phyloP scores from a whole-genome alignment of 2,888 invertebrate species.

The Spodoptera picta region DNA sequence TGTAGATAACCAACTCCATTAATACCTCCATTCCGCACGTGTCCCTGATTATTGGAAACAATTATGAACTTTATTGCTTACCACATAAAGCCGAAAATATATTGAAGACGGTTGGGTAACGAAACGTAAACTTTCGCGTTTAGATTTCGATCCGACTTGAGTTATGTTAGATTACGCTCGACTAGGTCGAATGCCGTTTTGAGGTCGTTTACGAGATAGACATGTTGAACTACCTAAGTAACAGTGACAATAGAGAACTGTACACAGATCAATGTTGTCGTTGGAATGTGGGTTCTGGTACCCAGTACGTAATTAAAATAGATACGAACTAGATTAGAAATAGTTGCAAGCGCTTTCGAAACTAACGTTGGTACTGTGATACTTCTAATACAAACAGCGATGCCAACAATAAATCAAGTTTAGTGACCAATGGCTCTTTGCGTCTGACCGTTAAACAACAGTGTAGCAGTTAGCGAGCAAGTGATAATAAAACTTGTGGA shows the following conservation, averaged over 20 bases:
- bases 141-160: slow-evolving; percentile 81
- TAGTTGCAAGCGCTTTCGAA: slow-evolving; percentile 77
- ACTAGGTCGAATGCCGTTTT: slow-evolving; percentile 88
- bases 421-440: slow-evolving; percentile 67
- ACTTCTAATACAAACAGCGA: slow-evolving; percentile 54
- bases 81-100: slow-evolving; percentile 59
- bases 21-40: slow-evolving; percentile 88
- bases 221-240: slow-evolving; percentile 68
- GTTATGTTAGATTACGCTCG: slow-evolving; percentile 85
- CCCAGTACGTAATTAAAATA: slow-evolving; percentile 76
- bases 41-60: slow-evolving; percentile 68
- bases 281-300: slow-evolving; percentile 66
- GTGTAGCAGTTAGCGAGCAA: slow-evolving; percentile 59
- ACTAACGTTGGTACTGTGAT: slow-evolving; percentile 60
- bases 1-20: slow-evolving; percentile 81
- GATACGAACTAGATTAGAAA: slow-evolving; percentile 78
- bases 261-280: slow-evolving; percentile 68
- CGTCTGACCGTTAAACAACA: slow-evolving; percentile 38
- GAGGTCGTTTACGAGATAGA: slow-evolving; percentile 85
- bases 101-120: slow-evolving; percentile 59
- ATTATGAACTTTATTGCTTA: slow-evolving; percentile 68
- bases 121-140: slow-evolving; percentile 87
- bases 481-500: slow-evolving; percentile 53
- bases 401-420: slow-evolving; percentile 62
- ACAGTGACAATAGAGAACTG: slow-evolving; percentile 68